These are phyloP conservation scores for Teleogryllus oceanicus DNA, from an alignment of 2,888 invertebrate genomes.

Conservation along the genomic window DNA sequence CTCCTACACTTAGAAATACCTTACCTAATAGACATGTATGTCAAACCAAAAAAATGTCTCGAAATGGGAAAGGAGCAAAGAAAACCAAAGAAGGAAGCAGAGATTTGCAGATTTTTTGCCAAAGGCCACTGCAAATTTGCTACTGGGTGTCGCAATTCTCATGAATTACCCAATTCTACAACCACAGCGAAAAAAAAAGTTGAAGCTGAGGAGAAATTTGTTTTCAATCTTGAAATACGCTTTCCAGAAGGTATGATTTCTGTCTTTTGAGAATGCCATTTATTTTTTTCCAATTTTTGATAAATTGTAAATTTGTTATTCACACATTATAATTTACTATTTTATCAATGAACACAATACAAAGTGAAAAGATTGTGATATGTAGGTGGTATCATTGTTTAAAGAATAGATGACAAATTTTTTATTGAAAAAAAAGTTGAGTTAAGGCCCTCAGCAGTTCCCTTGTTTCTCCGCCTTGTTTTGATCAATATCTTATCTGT, in stretches of 20 bases:
- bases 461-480: too few relatives aligned
- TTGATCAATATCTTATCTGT: background rate
- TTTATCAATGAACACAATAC: too few relatives aligned
- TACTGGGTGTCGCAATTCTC: slow-evolving; percentile 69
- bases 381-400: too few relatives aligned
- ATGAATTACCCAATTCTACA: slow-evolving; percentile 50
- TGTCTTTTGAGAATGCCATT: background rate
- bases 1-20: slow-evolving; percentile 59
- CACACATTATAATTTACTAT: too few relatives aligned
- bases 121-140: slow-evolving; percentile 69
- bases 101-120: slow-evolving; percentile 60
- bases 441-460: too few relatives aligned
- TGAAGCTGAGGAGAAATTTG: slow-evolving; percentile 43
- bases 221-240: slow-evolving; percentile 68
- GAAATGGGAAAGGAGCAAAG: slow-evolving; percentile 20
- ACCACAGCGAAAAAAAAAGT: slow-evolving; percentile 41
- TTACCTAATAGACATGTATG: slow-evolving; percentile 34
- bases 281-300: too few relatives aligned
- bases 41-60: background rate
- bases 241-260: slow-evolving; percentile 57
- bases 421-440: too few relatives aligned
- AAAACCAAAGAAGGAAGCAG: slow-evolving; percentile 27
- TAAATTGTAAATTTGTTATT: too few relatives aligned
- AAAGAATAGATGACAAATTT: too few relatives aligned
- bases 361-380: too few relatives aligned